Percentiles rank a stretch among this genome's conserved stretches.
Conservation (phyloP, 2,113 vertebrate species). For the Oxygymnocypris stewartii region DNA sequence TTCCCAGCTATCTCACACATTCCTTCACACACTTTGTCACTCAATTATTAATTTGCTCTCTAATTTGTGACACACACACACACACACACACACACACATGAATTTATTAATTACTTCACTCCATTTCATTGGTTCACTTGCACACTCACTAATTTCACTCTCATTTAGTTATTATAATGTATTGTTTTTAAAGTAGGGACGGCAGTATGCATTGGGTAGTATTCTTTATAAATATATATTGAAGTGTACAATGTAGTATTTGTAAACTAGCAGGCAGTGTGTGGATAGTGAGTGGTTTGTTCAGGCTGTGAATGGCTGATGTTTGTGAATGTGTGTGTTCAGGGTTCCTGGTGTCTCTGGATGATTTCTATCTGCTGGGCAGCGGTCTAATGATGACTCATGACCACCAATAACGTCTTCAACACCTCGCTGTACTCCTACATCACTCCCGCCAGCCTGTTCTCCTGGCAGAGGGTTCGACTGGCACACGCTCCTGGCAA, state of each 20-base stretch:
- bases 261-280: neutral
- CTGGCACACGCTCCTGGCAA: conserved; percentile 86
- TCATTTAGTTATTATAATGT: neutral
- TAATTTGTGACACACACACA: too few relatives aligned
- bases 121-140: too few relatives aligned
- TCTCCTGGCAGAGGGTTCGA: conserved; percentile 90
- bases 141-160: too few relatives aligned
- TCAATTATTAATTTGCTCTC: too few relatives aligned
- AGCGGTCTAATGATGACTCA: conserved; percentile 87
- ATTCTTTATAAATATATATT: too few relatives aligned
- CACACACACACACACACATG: too few relatives aligned
- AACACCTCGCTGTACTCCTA: conserved; percentile 77
- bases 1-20: too few relatives aligned
- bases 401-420: conserved; percentile 87
- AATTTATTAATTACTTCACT: too few relatives aligned
- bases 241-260: neutral
- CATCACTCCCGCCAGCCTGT: conserved; percentile 79
- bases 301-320: neutral
- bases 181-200: neutral
- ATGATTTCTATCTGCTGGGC: conserved; percentile 91
- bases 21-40: too few relatives aligned
- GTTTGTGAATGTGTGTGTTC: conserved; percentile 33
- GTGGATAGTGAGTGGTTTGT: neutral
- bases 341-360: conserved; percentile 89
- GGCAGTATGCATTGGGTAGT: neutral